phyloP scores from a whole-genome alignment of 2,888 invertebrate genomes.

The Heliconius hortense region DNA sequence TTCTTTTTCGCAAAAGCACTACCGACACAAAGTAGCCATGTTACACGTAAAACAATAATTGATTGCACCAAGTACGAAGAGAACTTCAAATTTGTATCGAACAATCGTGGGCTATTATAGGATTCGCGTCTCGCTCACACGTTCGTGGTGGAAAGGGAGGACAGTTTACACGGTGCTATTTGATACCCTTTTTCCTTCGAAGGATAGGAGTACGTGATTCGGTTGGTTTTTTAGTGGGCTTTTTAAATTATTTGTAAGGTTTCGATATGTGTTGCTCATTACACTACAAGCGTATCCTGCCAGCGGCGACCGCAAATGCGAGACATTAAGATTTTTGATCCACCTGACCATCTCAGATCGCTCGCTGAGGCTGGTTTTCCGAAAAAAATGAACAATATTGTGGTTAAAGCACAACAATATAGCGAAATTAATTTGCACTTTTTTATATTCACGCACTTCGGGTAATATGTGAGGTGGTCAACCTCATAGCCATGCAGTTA shows the following conservation, averaged over 20 bases:
- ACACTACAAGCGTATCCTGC: constrained; percentile 80
- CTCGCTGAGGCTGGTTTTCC: neutral
- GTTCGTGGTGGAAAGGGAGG: constrained; percentile 55
- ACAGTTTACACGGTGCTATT: constrained; percentile 64
- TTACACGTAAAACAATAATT: constrained; percentile 77
- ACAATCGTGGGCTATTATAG: constrained; percentile 59
- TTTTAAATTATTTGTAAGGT: constrained; percentile 79
- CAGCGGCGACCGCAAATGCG: constrained; percentile 75
- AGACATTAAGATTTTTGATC: constrained; percentile 68
- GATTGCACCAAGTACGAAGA: constrained; percentile 74
- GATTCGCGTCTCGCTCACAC: constrained; percentile 60
- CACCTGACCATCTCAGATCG: constrained; percentile 67
- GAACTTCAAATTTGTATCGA: constrained; percentile 74
- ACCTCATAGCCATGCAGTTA: too few relatives aligned
- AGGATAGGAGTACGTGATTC: constrained; percentile 80
- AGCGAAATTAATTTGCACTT: constrained; percentile 1
- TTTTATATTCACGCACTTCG: neutral
- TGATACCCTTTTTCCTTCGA: constrained; percentile 80
- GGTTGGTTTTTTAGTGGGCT: constrained; percentile 77
- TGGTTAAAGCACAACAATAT: constrained; percentile 4
- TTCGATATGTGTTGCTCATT: constrained; percentile 82
- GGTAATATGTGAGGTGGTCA: too few relatives aligned
- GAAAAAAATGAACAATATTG: neutral
- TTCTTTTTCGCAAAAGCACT: constrained; percentile 53
- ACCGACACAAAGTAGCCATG: constrained; percentile 73